Conservation (phyloP, 2,888 invertebrate genomes). For the Drosophila cognata region DNA sequence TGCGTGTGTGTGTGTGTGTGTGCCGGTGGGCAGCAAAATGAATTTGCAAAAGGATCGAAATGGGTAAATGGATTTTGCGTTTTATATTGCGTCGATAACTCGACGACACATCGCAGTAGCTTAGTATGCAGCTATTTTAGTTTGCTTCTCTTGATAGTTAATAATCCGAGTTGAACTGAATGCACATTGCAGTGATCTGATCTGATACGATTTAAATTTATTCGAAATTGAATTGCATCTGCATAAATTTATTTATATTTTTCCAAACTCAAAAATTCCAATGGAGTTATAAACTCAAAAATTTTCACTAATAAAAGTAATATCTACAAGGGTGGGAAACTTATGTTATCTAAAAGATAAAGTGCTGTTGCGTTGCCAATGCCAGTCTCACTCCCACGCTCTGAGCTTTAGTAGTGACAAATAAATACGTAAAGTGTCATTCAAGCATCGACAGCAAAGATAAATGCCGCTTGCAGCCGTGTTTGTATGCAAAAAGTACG, state of each 20-base stretch:
- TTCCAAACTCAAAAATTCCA: neutral
- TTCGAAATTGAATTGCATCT: neutral
- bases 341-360: neutral
- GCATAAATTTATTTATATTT: neutral
- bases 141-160: neutral
- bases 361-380: neutral
- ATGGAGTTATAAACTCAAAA: neutral
- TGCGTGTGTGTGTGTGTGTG: conserved; percentile 9
- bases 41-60: conserved; percentile 19
- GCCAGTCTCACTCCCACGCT: neutral
- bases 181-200: neutral
- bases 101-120: conserved; percentile 1
- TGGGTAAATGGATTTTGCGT: conserved; percentile 8
- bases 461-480: conserved; percentile 26
- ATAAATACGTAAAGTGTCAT: conserved; percentile 11
- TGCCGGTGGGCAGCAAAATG: conserved; percentile 24
- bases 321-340: neutral
- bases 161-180: neutral
- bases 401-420: neutral
- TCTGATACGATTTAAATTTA: neutral
- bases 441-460: conserved; percentile 12
- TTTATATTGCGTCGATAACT: conserved; percentile 10
- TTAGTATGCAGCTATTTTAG: neutral
- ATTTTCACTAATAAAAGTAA: neutral
- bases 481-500: conserved; percentile 16